Evolutionary conservation across 1,140 invertebrate species (phyloP), one percentile per base, ranked within the genome.

Genomic region (Eciton burchellii): DNA sequence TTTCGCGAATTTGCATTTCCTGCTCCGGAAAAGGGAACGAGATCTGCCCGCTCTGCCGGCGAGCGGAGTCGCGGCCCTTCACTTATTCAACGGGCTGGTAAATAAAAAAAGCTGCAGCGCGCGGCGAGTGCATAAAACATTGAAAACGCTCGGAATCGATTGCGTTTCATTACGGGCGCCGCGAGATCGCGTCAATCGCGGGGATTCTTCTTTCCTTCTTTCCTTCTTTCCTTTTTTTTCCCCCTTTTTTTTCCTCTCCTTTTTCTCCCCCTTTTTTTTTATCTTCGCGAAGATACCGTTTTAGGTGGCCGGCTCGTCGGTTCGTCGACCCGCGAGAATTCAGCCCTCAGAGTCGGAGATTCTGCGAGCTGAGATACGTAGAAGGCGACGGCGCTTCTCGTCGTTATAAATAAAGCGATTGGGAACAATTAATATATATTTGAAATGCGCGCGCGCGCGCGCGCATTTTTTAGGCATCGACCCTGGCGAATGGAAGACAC

Each of bases 31-130:
- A 66, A 66, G 41, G 29, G 12, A 24, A 24, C 41, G 9, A 47
- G 24, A 47, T n/a, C n/a, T n/a, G 6, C 29, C 11, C 14, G 16
- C 35, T 11, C 43, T 16, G 49, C 89, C 88, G 87, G 89, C 89
- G 91, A 91, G 91, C 91, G 92, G 93, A 93, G 91, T 93, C 93
- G 93, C 90, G 90, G 90, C 90, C 91, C 91, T 92, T 93, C 91
- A 90, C 90, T 91, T 92, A 92, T 92, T 91, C 92, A 93, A 91
- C 92, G 91, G 91, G 91, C 89, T 90, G 92, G 91, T 93, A 92
- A 79, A 79, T 79, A 79, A 79, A 79, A 79, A 77, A 93, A 93
- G 88, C 62, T 82, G 86, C 68, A 74, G 81, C 73, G 16, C 73
- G 16, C 68, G 62, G 49, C 47, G 63, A 59, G 72, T 52, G 59